A percentile compares a stretch with the other conserved stretches of the same genome.
Evolutionary conservation across 2,113 vertebrate species (phyloP).

Genomic region (Hyla sarda): DNA sequence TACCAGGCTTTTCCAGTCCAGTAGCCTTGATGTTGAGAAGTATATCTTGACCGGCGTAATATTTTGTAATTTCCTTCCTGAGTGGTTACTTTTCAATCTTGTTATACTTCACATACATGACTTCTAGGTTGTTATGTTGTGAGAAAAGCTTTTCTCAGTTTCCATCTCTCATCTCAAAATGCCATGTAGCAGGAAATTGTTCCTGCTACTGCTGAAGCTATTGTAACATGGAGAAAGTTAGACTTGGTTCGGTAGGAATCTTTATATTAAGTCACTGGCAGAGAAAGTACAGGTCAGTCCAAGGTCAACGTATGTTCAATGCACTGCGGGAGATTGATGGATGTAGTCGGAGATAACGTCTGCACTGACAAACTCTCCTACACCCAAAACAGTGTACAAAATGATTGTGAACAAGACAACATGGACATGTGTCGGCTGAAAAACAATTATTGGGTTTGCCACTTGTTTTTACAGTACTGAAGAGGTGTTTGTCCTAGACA

Average conservation of each 20-base stretch:
- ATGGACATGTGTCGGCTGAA: background rate
- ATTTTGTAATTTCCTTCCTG: constrained; percentile 18
- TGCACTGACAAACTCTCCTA: background rate
- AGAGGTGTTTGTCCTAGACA: background rate
- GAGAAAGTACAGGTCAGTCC: background rate
- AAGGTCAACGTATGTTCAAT: constrained; percentile 12
- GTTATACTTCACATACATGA: constrained; percentile 18
- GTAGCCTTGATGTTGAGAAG: constrained; percentile 2
- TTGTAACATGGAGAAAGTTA: constrained; percentile 16
- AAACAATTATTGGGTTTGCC: background rate
- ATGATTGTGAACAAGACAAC: background rate
- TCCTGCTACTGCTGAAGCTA: background rate
- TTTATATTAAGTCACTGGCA: background rate
- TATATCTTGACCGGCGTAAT: constrained; percentile 32
- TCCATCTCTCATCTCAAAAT: constrained; percentile 31
- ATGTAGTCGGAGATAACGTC: background rate
- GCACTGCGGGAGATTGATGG: background rate
- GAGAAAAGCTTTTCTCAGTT: constrained; percentile 18
- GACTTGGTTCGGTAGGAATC: background rate
- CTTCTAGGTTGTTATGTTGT: constrained; percentile 7
- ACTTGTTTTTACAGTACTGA: background rate
- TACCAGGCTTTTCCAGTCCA: background rate
- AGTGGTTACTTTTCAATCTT: constrained; percentile 19
- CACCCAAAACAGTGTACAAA: constrained; percentile 13
- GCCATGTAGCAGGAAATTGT: constrained; percentile 27